Conservation (phyloP, 2,797 vertebrate genomes). For the Phataginus tetradactyla region DNA sequence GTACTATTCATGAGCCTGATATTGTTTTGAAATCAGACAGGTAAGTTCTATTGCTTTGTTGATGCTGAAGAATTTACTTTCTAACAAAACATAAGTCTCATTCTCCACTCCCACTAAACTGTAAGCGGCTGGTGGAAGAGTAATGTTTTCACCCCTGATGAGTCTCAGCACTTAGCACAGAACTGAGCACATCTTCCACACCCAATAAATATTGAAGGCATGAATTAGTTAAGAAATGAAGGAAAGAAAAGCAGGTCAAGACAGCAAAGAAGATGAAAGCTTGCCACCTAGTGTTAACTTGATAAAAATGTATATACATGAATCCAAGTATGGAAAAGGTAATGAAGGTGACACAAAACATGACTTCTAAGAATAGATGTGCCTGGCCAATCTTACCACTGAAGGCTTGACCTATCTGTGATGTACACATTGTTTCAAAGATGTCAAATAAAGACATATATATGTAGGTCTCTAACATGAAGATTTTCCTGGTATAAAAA, state of each 20-base stretch:
- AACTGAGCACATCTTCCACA: not conserved
- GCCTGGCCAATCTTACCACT: not conserved
- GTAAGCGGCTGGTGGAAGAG: not conserved
- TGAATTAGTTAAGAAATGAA: not conserved
- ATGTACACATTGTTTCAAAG: not conserved
- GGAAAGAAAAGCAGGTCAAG: not conserved
- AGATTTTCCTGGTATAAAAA: not conserved
- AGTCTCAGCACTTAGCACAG: not conserved
- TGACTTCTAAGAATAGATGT: not conserved
- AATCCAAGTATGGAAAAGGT: not conserved
- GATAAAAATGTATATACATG: not conserved
- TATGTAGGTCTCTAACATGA: not conserved
- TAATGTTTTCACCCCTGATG: not conserved
- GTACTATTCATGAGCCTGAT: not conserved
- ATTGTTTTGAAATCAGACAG: not conserved
- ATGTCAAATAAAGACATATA: not conserved
- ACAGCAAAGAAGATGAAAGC: not conserved
- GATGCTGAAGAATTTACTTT: not conserved
- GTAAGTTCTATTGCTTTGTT: not conserved
- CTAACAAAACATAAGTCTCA: not conserved
- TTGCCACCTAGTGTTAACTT: constrained; percentile 51
- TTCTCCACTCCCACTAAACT: not conserved
- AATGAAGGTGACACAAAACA: not conserved
- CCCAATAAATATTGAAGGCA: not conserved
- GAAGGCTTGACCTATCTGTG: not conserved